These are phyloP conservation scores for Akabosia matsudoensis DNA, from an alignment of 1,140 invertebrate species.

Conservation along the genomic window DNA sequence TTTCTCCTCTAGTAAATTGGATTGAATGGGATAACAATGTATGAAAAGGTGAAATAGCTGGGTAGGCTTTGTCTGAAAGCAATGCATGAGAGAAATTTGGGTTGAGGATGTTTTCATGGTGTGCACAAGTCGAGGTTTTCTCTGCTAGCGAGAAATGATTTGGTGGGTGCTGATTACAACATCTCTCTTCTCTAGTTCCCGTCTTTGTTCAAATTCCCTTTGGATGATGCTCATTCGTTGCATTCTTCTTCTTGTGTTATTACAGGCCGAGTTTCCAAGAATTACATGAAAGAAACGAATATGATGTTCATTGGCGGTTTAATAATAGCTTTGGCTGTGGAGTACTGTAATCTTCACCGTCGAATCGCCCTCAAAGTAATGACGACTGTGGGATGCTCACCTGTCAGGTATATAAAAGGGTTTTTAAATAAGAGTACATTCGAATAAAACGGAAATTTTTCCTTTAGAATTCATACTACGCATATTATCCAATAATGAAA, in stretches of 20 bases:
- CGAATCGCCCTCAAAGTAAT: slow-evolving; percentile 24
- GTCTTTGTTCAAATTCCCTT: neutral
- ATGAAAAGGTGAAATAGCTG: no score
- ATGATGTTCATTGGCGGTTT: slow-evolving; percentile 76
- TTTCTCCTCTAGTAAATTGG: neutral
- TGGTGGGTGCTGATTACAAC: no score
- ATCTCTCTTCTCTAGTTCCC: neutral
- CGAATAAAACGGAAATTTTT: no score
- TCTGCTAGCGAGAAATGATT: no score
- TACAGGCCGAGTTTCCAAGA: slow-evolving; percentile 61
- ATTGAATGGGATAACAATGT: no score
- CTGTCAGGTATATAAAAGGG: neutral
- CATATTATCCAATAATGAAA: no score
- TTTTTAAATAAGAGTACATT: no score
- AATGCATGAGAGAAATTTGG: no score
- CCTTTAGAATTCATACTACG: no score
- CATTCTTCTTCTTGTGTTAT: neutral
- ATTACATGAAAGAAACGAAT: slow-evolving; percentile 80
- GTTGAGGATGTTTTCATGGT: no score
- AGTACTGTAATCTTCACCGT: slow-evolving; percentile 25
- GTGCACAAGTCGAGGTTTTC: no score
- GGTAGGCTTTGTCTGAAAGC: no score
- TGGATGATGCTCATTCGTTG: neutral
- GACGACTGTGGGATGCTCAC: slow-evolving; percentile 15
- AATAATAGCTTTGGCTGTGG: slow-evolving; percentile 26